Evolutionary conservation across 2,888 invertebrate genomes (phyloP).

Genomic region (Drosophila rubida): DNA sequence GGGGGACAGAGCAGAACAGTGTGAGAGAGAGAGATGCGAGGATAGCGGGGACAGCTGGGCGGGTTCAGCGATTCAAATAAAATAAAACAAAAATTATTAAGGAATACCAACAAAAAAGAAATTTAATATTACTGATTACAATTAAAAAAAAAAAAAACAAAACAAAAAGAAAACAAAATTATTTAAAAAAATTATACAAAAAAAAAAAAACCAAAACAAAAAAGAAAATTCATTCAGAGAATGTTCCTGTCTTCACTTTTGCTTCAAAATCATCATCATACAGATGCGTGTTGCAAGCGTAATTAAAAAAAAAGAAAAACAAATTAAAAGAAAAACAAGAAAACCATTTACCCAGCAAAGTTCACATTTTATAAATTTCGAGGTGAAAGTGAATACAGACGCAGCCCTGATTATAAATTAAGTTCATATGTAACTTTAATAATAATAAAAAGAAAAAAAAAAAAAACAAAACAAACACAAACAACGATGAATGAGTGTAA

Average conservation of each 20-base stretch:
- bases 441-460: constrained; percentile 68
- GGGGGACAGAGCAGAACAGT: constrained; percentile 3
- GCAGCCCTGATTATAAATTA: constrained; percentile 67
- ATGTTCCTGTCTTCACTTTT: constrained; percentile 53
- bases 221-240: constrained; percentile 60
- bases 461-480: constrained; percentile 37
- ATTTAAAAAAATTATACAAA: constrained; percentile 68
- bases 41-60: constrained; percentile 48
- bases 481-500: constrained; percentile 33
- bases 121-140: constrained; percentile 78
- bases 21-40: not conserved
- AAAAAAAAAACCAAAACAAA: constrained; percentile 15
- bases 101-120: constrained; percentile 48
- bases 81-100: constrained; percentile 45
- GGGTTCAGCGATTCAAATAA: constrained; percentile 64
- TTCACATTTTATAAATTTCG: constrained; percentile 36
- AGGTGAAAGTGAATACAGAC: constrained; percentile 50
- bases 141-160: constrained; percentile 62
- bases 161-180: constrained; percentile 46
- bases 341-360: constrained; percentile 13
- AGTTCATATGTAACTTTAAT: constrained; percentile 79
- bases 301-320: constrained; percentile 10
- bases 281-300: constrained; percentile 37
- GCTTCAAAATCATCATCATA: constrained; percentile 46
- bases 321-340: not conserved